Conservation (phyloP, 1,140 invertebrate genomes). For the Macrobrachium rosenbergii region DNA sequence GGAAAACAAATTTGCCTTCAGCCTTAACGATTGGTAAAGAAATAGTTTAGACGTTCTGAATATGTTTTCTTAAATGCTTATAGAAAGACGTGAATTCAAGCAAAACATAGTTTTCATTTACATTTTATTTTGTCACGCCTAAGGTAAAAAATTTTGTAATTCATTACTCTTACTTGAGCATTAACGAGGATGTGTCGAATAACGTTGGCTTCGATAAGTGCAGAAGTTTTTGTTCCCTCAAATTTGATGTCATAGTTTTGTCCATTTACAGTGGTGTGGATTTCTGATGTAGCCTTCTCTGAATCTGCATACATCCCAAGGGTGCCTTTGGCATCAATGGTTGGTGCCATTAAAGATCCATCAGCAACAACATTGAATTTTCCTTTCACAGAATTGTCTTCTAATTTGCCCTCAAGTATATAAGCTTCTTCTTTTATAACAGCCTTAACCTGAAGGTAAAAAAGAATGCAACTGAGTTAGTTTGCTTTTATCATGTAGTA, state of each 20-base stretch:
- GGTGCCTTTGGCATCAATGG: not conserved
- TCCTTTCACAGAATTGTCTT: not conserved
- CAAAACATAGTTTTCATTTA: too few relatives aligned
- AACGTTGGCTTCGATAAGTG: constrained; percentile 5
- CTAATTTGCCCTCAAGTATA: not conserved
- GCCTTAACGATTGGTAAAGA: too few relatives aligned
- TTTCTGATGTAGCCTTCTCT: constrained; percentile 4
- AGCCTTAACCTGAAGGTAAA: not conserved
- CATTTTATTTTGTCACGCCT: too few relatives aligned
- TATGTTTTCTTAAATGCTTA: too few relatives aligned
- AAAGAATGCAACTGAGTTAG: too few relatives aligned
- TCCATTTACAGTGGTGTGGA: not conserved
- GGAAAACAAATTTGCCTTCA: too few relatives aligned
- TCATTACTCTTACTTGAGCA: not conserved
- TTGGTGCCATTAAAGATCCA: not conserved
- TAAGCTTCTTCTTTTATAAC: constrained; percentile 2
- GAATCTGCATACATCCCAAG: not conserved
- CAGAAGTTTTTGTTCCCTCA: not conserved
- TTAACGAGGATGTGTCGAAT: constrained; percentile 2
- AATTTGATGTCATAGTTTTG: not conserved
- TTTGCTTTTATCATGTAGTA: too few relatives aligned
- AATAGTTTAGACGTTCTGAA: too few relatives aligned
- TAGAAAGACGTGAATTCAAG: too few relatives aligned
- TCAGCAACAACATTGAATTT: not conserved
- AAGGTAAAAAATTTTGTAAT: not conserved